Evolutionary conservation across 2,888 invertebrate species (phyloP).

Genomic region (Iphiclides podalirius): DNA sequence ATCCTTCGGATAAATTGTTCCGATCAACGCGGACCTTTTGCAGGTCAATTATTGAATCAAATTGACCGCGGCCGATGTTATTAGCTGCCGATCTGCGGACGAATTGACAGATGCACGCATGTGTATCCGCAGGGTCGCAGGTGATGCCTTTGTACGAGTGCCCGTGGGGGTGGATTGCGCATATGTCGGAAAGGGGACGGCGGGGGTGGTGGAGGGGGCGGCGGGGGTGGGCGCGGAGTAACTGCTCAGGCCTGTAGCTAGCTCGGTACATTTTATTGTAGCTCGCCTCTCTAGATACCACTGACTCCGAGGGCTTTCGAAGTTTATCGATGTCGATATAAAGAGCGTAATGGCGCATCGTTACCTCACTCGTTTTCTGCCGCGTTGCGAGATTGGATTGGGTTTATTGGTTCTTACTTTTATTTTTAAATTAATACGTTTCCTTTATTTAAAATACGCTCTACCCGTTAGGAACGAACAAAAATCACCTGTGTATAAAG

Average conservation of each 20-base stretch:
- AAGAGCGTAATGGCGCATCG: conserved; percentile 49
- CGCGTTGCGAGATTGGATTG: conserved; percentile 48
- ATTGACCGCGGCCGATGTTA: conserved; percentile 42
- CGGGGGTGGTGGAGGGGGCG: conserved; percentile 36
- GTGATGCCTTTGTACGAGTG: conserved; percentile 38
- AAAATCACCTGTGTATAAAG: too few relatives aligned
- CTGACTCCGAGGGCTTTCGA: conserved; percentile 45
- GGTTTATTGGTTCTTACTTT: too few relatives aligned
- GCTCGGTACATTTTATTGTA: conserved; percentile 79
- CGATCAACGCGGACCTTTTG: conserved; percentile 5
- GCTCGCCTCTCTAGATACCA: conserved; percentile 74
- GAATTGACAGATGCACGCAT: conserved; percentile 30
- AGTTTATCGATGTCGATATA: conserved; percentile 72
- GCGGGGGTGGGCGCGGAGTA: conserved; percentile 57
- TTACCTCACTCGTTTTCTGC: conserved; percentile 54
- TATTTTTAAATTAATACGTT: too few relatives aligned
- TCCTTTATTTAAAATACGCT: too few relatives aligned
- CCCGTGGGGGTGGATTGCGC: conserved; percentile 59
- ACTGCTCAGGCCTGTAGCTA: conserved; percentile 77
- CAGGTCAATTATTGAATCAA: conserved; percentile 51
- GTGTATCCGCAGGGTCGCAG: conserved; percentile 53
- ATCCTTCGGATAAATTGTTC: too few relatives aligned
- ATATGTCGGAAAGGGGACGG: conserved; percentile 59
- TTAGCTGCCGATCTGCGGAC: conserved; percentile 48
- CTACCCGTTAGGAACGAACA: too few relatives aligned